A percentile compares a stretch with the other conserved stretches of the same genome.
phyloP scores from a whole-genome alignment of 2,113 vertebrate species.

The Psophia crepitans region DNA sequence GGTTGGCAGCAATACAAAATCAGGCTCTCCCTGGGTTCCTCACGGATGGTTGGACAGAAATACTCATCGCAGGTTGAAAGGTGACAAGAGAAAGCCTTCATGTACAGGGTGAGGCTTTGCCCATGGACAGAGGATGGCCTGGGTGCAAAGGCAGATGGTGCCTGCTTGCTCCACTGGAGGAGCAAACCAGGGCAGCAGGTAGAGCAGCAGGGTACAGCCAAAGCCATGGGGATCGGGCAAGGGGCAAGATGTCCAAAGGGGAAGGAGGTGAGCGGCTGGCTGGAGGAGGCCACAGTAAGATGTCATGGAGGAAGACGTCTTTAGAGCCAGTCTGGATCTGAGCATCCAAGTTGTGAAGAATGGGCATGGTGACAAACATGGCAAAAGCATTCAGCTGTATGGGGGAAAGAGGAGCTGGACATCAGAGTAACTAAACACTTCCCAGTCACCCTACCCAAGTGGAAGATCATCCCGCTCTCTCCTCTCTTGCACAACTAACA shows the following conservation, averaged over 20 bases:
- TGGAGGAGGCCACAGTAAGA: background rate
- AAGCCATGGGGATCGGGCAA: background rate
- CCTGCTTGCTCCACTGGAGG: background rate
- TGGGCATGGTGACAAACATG: background rate
- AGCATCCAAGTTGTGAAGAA: background rate
- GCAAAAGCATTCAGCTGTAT: background rate
- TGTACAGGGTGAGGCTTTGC: accelerated
- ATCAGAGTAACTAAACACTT: background rate
- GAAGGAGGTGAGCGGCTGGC: background rate
- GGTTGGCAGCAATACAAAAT: background rate
- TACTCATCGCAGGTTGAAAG: background rate
- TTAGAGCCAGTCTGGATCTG: background rate
- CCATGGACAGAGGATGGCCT: background rate
- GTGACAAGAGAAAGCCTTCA: background rate
- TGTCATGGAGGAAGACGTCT: background rate
- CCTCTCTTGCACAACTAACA: background rate
- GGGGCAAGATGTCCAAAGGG: accelerated
- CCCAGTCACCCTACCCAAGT: background rate
- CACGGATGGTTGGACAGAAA: background rate
- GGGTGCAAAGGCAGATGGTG: background rate
- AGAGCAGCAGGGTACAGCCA: background rate
- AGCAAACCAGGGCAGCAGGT: background rate
- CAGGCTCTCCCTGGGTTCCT: background rate
- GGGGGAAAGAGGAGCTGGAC: background rate
- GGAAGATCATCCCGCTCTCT: background rate